These are phyloP conservation scores for Apotomis turbidana DNA, from an alignment of 2,888 invertebrate genomes.

Conservation along the genomic window DNA sequence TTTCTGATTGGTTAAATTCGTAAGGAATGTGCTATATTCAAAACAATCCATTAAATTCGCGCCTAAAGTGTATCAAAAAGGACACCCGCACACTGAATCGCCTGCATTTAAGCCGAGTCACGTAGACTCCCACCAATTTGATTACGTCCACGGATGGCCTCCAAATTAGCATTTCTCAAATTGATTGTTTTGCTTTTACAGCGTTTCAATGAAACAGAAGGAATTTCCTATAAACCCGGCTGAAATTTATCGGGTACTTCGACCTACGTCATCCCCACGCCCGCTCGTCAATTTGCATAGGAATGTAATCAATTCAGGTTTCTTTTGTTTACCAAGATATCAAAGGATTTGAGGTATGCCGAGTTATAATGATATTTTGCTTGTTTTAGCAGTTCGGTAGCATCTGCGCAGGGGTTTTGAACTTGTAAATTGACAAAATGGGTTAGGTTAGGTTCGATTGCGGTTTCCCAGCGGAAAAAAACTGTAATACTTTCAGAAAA, in stretches of 20 bases:
- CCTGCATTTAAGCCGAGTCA: constrained; percentile 29
- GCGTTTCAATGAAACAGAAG: constrained; percentile 54
- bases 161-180: constrained; percentile 43
- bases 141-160: constrained; percentile 38
- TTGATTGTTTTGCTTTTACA: constrained; percentile 47
- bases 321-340: constrained; percentile 53
- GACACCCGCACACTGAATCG: constrained; percentile 1
- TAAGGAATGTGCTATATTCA: too few species aligned
- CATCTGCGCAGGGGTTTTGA: not conserved
- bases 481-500: too few species aligned
- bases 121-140: constrained; percentile 37
- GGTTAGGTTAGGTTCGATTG: too few species aligned
- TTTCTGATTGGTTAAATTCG: too few species aligned
- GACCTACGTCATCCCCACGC: constrained; percentile 55
- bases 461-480: too few species aligned
- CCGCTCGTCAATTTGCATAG: constrained; percentile 60
- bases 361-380: constrained; percentile 32
- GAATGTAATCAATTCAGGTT: constrained; percentile 61
- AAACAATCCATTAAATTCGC: not conserved
- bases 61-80: constrained; percentile 4
- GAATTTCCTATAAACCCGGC: constrained; percentile 59
- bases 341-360: constrained; percentile 41
- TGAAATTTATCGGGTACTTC: constrained; percentile 61
- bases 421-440: not conserved
- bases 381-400: not conserved